Evolutionary conservation across 2,113 vertebrate genomes (phyloP), one percentile per base, ranked within the genome.

Genomic region (Calidris pygmaea): DNA sequence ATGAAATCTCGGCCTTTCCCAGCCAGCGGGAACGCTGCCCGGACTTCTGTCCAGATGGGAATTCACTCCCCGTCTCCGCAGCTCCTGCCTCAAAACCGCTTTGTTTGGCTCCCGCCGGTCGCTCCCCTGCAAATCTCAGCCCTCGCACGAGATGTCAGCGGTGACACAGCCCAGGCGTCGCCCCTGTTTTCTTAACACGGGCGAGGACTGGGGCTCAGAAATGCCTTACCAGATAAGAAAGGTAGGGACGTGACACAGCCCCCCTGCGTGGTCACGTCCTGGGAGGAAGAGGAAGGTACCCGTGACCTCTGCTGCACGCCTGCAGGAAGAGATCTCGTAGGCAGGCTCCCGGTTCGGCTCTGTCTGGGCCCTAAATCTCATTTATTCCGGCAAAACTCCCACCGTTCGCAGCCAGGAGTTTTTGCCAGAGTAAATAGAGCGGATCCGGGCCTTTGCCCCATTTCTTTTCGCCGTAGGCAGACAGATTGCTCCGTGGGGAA

Each of bases 231-330:
- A 29, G 48, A 17, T 30, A 50, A 35, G 74, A 79, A 73, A 7
- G 30, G 66, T 1, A 41, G 58, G 75, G 81, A 77, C 7, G 1
- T 53, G 66, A 80, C 76, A 14, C 60, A 68, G 66, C 48, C n/a
- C 53, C 0, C 0, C 0, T 11, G 83, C 7, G 0, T 4, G 26
- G 59, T 35, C 66, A 34, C 1, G 1, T 77, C 56, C 87, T 0
- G 3, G 65, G 68, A 39, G 60, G 66, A 90, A 3, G 23, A 71
- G 56, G 83, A 56, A 39, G 70, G 50, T 27, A 60, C 7, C 43
- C 47, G 41, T 10, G 12, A 16, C 66, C 77, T 41, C 86, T 65
- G 58, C 72, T 58, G 45, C 48, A 21, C 1, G 14, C 58, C 56
- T 30, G 58, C 70, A 47, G 89, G 89, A 95, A 91, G 70, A 72